These are phyloP conservation scores for Limnodromus scolopaceus DNA, from an alignment of 2,797 vertebrate species.

Conservation along the genomic window DNA sequence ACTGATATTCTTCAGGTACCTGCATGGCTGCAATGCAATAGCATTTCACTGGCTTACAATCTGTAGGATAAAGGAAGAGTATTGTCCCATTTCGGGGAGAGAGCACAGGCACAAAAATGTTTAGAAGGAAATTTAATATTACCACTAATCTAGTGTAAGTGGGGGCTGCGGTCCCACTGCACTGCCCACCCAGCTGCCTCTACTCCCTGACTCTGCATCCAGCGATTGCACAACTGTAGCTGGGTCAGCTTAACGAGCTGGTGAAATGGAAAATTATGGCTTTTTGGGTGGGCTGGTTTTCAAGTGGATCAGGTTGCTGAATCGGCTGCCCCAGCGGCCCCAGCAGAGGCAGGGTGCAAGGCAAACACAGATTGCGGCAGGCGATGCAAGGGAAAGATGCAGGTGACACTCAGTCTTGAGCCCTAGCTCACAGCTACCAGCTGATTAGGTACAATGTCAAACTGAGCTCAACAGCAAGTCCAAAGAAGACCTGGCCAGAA, in stretches of 20 bases:
- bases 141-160: accelerated
- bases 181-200: not conserved
- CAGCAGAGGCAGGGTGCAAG: not conserved
- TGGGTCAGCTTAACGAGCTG: not conserved
- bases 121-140: not conserved
- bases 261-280: not conserved
- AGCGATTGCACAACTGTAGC: not conserved
- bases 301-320: not conserved
- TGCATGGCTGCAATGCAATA: not conserved
- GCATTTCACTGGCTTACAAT: not conserved
- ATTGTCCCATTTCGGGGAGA: not conserved
- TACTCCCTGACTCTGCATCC: not conserved
- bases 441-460: not conserved
- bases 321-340: not conserved
- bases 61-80: not conserved
- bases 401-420: not conserved
- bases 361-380: not conserved
- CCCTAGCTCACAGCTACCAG: not conserved
- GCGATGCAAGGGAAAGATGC: not conserved
- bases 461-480: not conserved
- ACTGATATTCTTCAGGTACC: not conserved
- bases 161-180: not conserved
- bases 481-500: not conserved
- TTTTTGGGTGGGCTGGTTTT: not conserved
- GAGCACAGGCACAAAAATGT: not conserved